Evolutionary conservation across 2,888 invertebrate genomes (phyloP).

Genomic region (Lymantria monacha): DNA sequence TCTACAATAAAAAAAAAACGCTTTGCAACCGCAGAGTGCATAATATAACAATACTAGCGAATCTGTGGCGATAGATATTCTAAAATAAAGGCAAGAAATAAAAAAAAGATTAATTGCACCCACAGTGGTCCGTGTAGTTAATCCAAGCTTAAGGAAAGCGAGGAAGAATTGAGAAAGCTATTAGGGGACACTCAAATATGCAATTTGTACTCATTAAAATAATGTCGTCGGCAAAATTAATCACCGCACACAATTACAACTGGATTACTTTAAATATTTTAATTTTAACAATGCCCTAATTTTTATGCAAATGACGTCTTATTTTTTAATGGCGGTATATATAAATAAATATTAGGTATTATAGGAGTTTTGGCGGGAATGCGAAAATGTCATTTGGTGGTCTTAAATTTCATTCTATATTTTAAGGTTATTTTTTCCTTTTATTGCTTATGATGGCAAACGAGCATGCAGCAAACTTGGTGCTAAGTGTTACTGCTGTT

Average conservation of each 20-base stretch:
- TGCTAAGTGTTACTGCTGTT: no score
- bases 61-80: no score
- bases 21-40: no score
- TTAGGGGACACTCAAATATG: slow-evolving; percentile 66
- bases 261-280: slow-evolving; percentile 58
- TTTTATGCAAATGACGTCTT: background rate
- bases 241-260: slow-evolving; percentile 70
- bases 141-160: slow-evolving; percentile 45
- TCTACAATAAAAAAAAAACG: no score
- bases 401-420: no score
- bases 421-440: no score
- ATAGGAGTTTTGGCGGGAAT: no score
- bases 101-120: slow-evolving; percentile 14
- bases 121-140: slow-evolving; percentile 33
- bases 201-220: slow-evolving; percentile 76
- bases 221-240: slow-evolving; percentile 68
- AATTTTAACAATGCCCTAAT: slow-evolving; percentile 40
- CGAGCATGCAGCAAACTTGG: no score
- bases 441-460: no score
- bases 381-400: no score
- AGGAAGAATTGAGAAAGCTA: slow-evolving; percentile 65
- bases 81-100: no score
- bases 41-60: no score
- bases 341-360: background rate
- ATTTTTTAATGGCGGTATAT: background rate